Conservation (phyloP, 1,140 invertebrate species). For the Helicorthomorpha holstii region DNA sequence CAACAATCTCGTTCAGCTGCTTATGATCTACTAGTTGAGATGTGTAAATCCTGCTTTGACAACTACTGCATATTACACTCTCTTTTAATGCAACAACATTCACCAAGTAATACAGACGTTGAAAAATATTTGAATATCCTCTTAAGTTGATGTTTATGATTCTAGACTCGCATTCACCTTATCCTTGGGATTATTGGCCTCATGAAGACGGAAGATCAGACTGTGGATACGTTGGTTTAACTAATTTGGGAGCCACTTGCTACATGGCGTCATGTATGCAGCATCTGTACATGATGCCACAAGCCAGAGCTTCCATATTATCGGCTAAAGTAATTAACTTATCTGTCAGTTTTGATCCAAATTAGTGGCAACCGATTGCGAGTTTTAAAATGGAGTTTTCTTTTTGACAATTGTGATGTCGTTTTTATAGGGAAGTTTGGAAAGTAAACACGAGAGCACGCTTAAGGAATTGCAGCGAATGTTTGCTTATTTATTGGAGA, state of each 20-base stretch:
- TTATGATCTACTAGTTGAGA: constrained; percentile 74
- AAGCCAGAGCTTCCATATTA: constrained; percentile 64
- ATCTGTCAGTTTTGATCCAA: not conserved
- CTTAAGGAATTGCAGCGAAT: constrained; percentile 75
- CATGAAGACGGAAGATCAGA: constrained; percentile 82
- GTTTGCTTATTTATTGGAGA: constrained; percentile 88
- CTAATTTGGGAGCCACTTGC: constrained; percentile 86
- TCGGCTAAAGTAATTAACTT: constrained; percentile 28
- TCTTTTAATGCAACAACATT: constrained; percentile 67
- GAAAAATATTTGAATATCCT: not conserved
- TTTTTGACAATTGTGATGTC: not conserved
- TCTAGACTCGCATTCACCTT: constrained; percentile 55
- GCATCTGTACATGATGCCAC: constrained; percentile 91
- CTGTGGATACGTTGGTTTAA: constrained; percentile 84
- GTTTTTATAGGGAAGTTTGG: constrained; percentile 33
- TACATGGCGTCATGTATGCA: constrained; percentile 96
- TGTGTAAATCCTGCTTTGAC: constrained; percentile 61
- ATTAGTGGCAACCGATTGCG: not conserved
- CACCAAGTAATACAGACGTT: constrained; percentile 37
- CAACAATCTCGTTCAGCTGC: constrained; percentile 67
- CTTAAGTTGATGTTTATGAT: constrained; percentile 5
- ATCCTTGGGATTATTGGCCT: constrained; percentile 95
- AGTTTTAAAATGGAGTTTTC: not conserved
- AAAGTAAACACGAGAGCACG: constrained; percentile 60
- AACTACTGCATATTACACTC: constrained; percentile 70